These are phyloP conservation scores for Adoxophyes honmai DNA, from an alignment of 1,140 invertebrate species.

Conservation along the genomic window DNA sequence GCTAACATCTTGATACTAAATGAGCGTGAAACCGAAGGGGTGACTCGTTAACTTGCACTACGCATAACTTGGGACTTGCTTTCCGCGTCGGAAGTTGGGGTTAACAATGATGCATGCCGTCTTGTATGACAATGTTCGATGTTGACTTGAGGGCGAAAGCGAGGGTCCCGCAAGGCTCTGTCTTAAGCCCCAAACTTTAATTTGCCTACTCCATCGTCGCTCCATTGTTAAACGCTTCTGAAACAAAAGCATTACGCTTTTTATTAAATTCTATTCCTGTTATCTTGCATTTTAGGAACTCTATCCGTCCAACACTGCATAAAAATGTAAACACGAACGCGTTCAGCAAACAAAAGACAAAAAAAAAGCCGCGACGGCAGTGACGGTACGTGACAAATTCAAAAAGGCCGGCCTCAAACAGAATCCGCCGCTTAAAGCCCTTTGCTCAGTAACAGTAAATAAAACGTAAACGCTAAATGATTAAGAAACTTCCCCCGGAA, in stretches of 20 bases:
- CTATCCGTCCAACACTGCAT: too few species aligned
- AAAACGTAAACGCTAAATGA: conserved; percentile 3
- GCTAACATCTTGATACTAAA: conserved; percentile 9
- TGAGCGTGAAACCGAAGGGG: not conserved
- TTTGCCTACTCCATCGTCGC: too few species aligned
- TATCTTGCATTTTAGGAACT: too few species aligned
- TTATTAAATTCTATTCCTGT: too few species aligned
- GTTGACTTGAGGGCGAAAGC: too few species aligned
- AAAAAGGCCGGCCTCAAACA: not conserved
- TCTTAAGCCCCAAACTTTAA: too few species aligned
- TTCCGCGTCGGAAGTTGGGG: not conserved
- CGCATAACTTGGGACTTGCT: not conserved
- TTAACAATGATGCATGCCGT: not conserved
- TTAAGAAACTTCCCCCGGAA: conserved; percentile 1
- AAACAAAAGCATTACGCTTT: too few species aligned
- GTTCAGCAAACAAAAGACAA: too few species aligned
- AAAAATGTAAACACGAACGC: too few species aligned
- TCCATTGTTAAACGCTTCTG: too few species aligned
- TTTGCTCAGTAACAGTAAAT: not conserved
- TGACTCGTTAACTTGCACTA: not conserved
- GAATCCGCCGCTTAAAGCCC: not conserved
- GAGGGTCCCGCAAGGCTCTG: too few species aligned
- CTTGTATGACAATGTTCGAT: too few species aligned
- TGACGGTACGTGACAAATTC: not conserved
- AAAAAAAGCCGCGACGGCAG: not conserved